Conservation (phyloP, 2,113 vertebrate genomes). For the Ceratotherium simum region DNA sequence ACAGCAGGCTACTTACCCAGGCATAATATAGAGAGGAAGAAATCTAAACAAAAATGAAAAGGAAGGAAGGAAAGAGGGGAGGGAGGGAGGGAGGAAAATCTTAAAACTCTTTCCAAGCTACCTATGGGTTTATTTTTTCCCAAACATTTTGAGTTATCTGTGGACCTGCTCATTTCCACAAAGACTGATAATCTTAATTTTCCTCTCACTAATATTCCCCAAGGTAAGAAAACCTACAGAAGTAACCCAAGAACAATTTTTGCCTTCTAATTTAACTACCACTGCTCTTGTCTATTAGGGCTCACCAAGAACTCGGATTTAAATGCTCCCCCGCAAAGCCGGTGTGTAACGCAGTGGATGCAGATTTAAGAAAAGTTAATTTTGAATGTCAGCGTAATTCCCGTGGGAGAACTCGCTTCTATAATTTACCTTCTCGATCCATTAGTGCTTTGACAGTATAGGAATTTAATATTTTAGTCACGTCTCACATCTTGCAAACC, state of each 20-base stretch:
- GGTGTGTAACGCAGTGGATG: rapidly evolving
- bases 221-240: constrained; percentile 8
- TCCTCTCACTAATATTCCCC: neutral
- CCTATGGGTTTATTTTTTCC: rapidly evolving
- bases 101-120: neutral
- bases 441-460: constrained; percentile 58
- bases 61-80: neutral
- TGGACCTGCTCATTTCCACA: constrained; percentile 10
- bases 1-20: neutral
- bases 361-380: constrained; percentile 71
- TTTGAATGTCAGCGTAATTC: constrained; percentile 72
- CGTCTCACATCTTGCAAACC: constrained; percentile 65
- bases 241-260: neutral
- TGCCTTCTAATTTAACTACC: neutral
- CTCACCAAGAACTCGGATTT: neutral
- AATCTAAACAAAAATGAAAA: neutral
- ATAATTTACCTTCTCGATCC: constrained; percentile 65
- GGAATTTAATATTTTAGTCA: constrained; percentile 45
- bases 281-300: neutral
- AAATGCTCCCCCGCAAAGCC: neutral
- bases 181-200: constrained; percentile 32
- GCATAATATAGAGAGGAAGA: neutral
- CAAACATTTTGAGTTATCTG: neutral
- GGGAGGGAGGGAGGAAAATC: neutral
- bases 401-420: constrained; percentile 58